Base-by-base conservation (phyloP, 2,888 invertebrate species). In the Nesidiocoris tenuis region DNA sequence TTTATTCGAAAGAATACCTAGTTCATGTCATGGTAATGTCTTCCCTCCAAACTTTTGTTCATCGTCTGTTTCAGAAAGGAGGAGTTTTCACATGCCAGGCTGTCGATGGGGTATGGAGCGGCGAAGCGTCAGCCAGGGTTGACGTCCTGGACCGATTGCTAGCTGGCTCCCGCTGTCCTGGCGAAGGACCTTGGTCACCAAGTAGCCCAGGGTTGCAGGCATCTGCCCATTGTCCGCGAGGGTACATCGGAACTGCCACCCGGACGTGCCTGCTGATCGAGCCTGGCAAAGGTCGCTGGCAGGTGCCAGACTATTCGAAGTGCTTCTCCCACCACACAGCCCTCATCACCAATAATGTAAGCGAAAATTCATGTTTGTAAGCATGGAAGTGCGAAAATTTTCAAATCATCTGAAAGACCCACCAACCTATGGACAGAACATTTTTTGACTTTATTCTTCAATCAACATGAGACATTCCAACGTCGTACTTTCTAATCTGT, bases 41-140 rank as follows among this genome's bases (percentile, higher is more conserved):
- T n/a, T n/a, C n/a, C n/a, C n/a, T n/a, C n/a, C n/a, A n/a, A n/a
- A n/a, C n/a, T n/a, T n/a, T n/a, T n/a, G n/a, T n/a, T n/a, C n/a
- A n/a, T n/a, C 22, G 19, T n/a, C 39, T 25, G 39, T 61, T 72
- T 55, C 83, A 93, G 90, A 92, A 90, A 88, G 91, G 92, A 0
- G 89, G 90, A 0, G 89, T 89, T 80, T 94, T 91, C 81, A 89
- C 91, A 0, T 94, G 94, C 82, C 88, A 91, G 81, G 86, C 86
- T 2, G 78, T 76, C 7, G 87, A 87, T 82, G 77, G 78, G 18
- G 78, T 75, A 7, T 78, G 78, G 78, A 61, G 77, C 12, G 79
- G 79, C 5, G 74, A 77, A 9, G 79, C 79, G n/a, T 70, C 78
- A 3, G 79, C 79, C 3, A 76, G 79, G 70, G 85, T 90, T 82